Conservation (phyloP, 1,140 invertebrate genomes). For the Scaptomyza pallida region DNA sequence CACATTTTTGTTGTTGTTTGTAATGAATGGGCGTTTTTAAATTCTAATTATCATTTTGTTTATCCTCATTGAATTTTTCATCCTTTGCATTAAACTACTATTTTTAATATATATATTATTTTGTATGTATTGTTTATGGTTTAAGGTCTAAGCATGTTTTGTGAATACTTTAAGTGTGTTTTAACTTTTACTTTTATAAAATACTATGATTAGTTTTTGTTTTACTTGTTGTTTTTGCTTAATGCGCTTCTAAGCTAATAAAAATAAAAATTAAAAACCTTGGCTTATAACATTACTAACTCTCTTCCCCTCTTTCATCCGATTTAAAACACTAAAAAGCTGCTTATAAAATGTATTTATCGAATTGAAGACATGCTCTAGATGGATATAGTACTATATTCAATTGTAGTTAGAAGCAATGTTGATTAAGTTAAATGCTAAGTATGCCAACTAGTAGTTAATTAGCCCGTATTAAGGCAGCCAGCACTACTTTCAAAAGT, state of each 20-base stretch:
- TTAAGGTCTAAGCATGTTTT: slow-evolving; percentile 67
- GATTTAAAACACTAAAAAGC: slow-evolving; percentile 67
- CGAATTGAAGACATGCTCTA: slow-evolving; percentile 11
- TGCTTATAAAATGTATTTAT: slow-evolving; percentile 39
- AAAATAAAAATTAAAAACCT: slow-evolving; percentile 80
- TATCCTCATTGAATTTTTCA: slow-evolving; percentile 10
- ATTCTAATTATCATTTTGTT: slow-evolving; percentile 18
- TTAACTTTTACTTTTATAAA: slow-evolving; percentile 39
- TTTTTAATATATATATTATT: slow-evolving; percentile 50
- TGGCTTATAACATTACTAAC: slow-evolving; percentile 48
- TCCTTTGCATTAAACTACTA: slow-evolving; percentile 48
- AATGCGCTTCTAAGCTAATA: slow-evolving; percentile 60
- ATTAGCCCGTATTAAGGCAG: slow-evolving; percentile 11
- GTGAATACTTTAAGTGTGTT: slow-evolving; percentile 67
- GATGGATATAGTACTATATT: slow-evolving; percentile 20
- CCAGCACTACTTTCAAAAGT: slow-evolving; percentile 58
- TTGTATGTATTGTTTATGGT: slow-evolving; percentile 48
- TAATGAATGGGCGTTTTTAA: slow-evolving; percentile 55
- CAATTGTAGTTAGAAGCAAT: slow-evolving; percentile 59
- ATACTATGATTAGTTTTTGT: slow-evolving; percentile 41
- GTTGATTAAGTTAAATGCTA: slow-evolving; percentile 70
- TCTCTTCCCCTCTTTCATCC: slow-evolving; percentile 40
- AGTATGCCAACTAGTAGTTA: slow-evolving; percentile 43
- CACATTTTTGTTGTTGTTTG: slow-evolving; percentile 32
- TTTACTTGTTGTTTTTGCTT: slow-evolving; percentile 16